Evolutionary conservation across 92 coral and sea anemone species (phyloP), one percentile per base, ranked within the genome.

Genomic region (Parazoanthus atlanticus): DNA sequence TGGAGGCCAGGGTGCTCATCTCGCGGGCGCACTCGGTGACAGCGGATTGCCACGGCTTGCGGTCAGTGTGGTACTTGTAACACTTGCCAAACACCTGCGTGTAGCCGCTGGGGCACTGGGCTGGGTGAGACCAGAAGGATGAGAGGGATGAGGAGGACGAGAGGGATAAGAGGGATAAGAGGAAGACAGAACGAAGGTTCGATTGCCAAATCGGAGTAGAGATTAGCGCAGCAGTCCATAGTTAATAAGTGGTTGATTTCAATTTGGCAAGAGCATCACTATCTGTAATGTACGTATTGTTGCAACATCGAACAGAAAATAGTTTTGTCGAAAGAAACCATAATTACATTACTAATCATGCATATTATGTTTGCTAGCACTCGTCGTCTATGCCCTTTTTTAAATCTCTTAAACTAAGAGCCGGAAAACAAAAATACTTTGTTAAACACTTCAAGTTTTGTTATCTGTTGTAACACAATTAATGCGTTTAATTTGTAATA

Each of bases 21-120:
- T 93, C 96, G 65, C 90, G 81, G 34, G 93, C 95, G 86, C 96
- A 91, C 74, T 88, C 89, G 21, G 80, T 88, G 28, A 93, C 47
- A n/a, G 98, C 98, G 13, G 76, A 88, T 11, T 91, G 93, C 98
- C 98, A 95, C 0, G 95, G 92, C 40, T 90, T 91, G 78, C 92
- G 91, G 54, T 93, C 93, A 16, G 82, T 30, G 86, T 93, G 89
- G 86, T 90, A 93, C 81, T 92, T 95, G 92, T 92, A 95, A 33
- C 98, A 95, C 10, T 92, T 86, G 23, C 98, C 98, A 28, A 78
- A 86, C 67, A 86, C 86, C 34, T 90, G 89, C 46, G 88, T 67
- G 80, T 83, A 95, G 12, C 96, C 96, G 6, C 86, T 88, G 19
- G 84, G 91, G 70, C 98, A 95, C 66, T 88, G 79, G 74, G 92